phyloP scores from a whole-genome alignment of 2,888 invertebrate species.

The Lasioglossum oenotherae region DNA sequence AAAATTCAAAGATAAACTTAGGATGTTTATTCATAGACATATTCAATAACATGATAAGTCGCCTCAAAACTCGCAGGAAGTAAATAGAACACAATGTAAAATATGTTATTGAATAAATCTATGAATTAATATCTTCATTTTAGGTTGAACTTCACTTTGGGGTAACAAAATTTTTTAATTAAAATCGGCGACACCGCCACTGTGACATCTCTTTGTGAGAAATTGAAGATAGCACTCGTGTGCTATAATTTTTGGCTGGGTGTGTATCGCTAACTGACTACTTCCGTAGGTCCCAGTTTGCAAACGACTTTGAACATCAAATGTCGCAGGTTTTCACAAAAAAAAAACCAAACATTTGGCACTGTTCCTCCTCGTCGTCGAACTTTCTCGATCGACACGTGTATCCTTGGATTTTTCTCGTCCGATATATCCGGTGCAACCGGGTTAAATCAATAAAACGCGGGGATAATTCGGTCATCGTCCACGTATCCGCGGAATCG shows the following conservation, averaged over 20 bases:
- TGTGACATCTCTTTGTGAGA: too few species aligned
- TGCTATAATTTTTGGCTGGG: neutral
- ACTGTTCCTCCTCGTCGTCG: conserved; percentile 12
- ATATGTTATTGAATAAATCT: too few species aligned
- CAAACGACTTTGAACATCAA: neutral
- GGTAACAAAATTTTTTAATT: too few species aligned
- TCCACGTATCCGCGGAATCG: conserved; percentile 19
- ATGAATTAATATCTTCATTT: too few species aligned
- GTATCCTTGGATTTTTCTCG: conserved; percentile 3
- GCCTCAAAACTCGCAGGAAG: too few species aligned
- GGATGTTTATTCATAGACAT: too few species aligned
- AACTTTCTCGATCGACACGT: neutral
- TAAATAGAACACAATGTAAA: too few species aligned
- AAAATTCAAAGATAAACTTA: too few species aligned
- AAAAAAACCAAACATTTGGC: conserved; percentile 18
- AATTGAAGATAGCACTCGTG: neutral
- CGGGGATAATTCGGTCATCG: conserved; percentile 16
- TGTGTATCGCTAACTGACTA: neutral
- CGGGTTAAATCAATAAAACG: conserved; percentile 47
- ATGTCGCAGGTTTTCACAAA: neutral
- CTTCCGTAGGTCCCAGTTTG: neutral
- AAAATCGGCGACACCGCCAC: too few species aligned
- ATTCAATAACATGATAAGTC: too few species aligned
- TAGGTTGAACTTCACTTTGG: too few species aligned
- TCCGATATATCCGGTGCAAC: conserved; percentile 24